Percentiles rank a stretch among this genome's conserved stretches.
Conservation (phyloP, 2,113 vertebrate genomes). For the Meleagris gallopavo region DNA sequence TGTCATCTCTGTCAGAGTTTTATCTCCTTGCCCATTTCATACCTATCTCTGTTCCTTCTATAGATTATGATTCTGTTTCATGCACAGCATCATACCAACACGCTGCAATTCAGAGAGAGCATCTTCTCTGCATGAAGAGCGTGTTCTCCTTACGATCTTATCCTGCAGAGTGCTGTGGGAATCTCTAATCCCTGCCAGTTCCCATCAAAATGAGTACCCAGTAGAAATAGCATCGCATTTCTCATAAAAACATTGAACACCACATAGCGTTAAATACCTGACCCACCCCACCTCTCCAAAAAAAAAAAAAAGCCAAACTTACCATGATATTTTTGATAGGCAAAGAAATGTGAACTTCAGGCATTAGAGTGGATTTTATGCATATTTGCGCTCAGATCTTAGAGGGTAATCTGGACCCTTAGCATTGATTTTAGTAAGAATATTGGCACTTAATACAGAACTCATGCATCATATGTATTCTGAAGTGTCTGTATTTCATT, state of each 20-base stretch:
- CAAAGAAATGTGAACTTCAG: background rate
- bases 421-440: background rate
- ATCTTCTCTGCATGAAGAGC: too few species aligned
- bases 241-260: background rate
- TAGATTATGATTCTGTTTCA: background rate
- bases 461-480: background rate
- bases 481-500: conserved; percentile 1
- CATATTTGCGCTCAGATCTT: background rate
- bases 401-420: background rate
- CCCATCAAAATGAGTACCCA: background rate
- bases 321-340: rapidly evolving
- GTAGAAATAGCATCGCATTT: background rate
- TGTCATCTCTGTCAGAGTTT: background rate
- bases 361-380: background rate
- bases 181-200: background rate
- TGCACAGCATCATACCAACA: background rate
- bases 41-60: background rate
- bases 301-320: background rate
- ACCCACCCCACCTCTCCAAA: background rate
- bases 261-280: background rate
- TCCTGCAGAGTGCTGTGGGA: background rate
- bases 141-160: background rate
- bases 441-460: background rate
- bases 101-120: background rate
- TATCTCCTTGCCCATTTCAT: background rate